Conservation (phyloP, 2,113 vertebrate genomes). For the mouse (Mus musculus) region DNA sequence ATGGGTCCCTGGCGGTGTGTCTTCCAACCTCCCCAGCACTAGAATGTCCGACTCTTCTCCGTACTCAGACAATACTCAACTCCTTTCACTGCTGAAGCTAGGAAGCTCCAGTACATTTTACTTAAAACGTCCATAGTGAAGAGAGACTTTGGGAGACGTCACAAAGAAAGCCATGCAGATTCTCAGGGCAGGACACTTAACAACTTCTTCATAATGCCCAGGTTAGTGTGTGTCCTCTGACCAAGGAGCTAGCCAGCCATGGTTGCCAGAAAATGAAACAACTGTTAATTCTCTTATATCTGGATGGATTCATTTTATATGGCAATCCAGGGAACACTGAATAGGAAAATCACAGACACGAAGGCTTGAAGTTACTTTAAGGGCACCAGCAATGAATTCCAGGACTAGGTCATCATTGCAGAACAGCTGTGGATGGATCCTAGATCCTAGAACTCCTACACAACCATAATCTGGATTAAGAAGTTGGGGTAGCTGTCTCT, state of each 20-base stretch:
- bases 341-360: background rate
- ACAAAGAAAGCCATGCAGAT: constrained; percentile 10
- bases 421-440: rapidly evolving
- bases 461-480: background rate
- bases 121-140: background rate
- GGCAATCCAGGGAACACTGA: background rate
- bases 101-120: background rate
- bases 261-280: constrained; percentile 26
- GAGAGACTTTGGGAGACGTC: background rate
- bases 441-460: background rate
- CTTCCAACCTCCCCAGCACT: rapidly evolving
- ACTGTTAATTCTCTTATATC: background rate
- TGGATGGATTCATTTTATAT: background rate
- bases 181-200: background rate
- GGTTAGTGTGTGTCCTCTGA: background rate
- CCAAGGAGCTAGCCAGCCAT: background rate
- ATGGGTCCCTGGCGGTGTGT: background rate
- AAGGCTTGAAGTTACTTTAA: background rate
- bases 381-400: background rate
- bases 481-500: too few species aligned
- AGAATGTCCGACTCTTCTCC: background rate
- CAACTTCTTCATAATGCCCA: background rate
- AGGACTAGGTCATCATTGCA: background rate
- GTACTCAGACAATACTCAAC: background rate
- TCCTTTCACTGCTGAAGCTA: background rate